These are phyloP conservation scores for Hirundichthys speculiger DNA, from an alignment of 2,113 vertebrate species.

Conservation along the genomic window DNA sequence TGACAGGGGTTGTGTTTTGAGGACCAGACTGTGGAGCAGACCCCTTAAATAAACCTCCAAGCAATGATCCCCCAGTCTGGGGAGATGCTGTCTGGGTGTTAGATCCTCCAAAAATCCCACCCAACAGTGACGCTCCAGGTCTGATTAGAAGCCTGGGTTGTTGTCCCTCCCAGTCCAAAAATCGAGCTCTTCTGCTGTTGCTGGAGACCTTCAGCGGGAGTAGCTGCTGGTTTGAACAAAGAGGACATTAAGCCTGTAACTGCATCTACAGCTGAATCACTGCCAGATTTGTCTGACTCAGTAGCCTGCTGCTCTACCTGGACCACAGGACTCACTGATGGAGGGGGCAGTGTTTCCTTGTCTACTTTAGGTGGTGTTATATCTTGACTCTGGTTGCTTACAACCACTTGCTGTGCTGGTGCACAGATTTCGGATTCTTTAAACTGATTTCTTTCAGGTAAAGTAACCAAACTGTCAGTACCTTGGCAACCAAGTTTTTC, in stretches of 20 bases:
- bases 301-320: conserved; percentile 67
- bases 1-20: conserved; percentile 29
- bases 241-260: conserved; percentile 88
- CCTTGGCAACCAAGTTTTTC: conserved; percentile 35
- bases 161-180: conserved; percentile 75
- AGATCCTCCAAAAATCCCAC: conserved; percentile 86
- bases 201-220: conserved; percentile 58
- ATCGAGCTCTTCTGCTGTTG: conserved; percentile 82
- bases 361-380: conserved; percentile 38
- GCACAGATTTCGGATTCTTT: conserved; percentile 39
- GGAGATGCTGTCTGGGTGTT: conserved; percentile 47
- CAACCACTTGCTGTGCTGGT: conserved; percentile 18
- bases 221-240: conserved; percentile 69
- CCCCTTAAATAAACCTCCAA: conserved; percentile 68
- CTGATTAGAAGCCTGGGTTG: conserved; percentile 56
- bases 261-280: conserved; percentile 84
- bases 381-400: conserved; percentile 26
- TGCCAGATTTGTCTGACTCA: conserved; percentile 78
- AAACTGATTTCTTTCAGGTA: conserved; percentile 19
- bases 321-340: conserved; percentile 20
- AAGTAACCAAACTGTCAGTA: conserved; percentile 18
- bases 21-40: conserved; percentile 47
- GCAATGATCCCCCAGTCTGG: conserved; percentile 56
- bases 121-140: conserved; percentile 77
- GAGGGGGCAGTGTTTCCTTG: conserved; percentile 20